These are phyloP conservation scores for Drosophila subobscura DNA, from an alignment of 1,140 invertebrate genomes.

Conservation along the genomic window DNA sequence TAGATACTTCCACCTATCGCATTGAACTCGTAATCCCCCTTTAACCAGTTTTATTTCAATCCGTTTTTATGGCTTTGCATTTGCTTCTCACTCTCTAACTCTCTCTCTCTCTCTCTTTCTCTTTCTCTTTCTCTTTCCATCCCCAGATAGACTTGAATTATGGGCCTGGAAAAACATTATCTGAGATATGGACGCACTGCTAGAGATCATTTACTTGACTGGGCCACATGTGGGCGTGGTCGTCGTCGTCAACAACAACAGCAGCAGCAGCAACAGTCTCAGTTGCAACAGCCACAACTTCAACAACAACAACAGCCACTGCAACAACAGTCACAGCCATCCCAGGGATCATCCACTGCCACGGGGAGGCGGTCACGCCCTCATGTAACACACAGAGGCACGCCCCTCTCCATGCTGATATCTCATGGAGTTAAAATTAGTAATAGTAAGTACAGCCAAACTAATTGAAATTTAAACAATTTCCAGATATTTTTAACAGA, in stretches of 20 bases:
- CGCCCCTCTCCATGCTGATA: constrained; percentile 90
- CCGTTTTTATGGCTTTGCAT: constrained; percentile 27
- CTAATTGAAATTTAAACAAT: constrained; percentile 8
- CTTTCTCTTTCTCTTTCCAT: not conserved
- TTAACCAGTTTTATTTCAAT: constrained; percentile 22
- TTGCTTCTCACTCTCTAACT: constrained; percentile 12
- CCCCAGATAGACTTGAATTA: constrained; percentile 77
- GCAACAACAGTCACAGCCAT: constrained; percentile 26
- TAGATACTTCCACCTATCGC: too few species aligned
- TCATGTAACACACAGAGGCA: constrained; percentile 84
- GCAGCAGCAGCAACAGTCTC: constrained; percentile 32
- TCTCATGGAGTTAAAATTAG: constrained; percentile 89
- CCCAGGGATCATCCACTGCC: constrained; percentile 45
- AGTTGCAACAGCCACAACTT: constrained; percentile 35
- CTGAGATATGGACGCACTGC: constrained; percentile 89
- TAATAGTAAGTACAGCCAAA: constrained; percentile 87
- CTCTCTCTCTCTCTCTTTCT: constrained; percentile 3
- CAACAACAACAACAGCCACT: constrained; percentile 38
- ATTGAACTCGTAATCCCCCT: constrained; percentile 32
- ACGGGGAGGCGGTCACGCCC: constrained; percentile 63
- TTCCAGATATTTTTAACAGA: too few species aligned
- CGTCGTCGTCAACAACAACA: constrained; percentile 46
- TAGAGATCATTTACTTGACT: constrained; percentile 88
- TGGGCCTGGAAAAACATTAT: constrained; percentile 89
- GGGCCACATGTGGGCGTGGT: constrained; percentile 80